phyloP scores from a whole-genome alignment of 2,888 invertebrate genomes.

The Ditula angustiorana region DNA sequence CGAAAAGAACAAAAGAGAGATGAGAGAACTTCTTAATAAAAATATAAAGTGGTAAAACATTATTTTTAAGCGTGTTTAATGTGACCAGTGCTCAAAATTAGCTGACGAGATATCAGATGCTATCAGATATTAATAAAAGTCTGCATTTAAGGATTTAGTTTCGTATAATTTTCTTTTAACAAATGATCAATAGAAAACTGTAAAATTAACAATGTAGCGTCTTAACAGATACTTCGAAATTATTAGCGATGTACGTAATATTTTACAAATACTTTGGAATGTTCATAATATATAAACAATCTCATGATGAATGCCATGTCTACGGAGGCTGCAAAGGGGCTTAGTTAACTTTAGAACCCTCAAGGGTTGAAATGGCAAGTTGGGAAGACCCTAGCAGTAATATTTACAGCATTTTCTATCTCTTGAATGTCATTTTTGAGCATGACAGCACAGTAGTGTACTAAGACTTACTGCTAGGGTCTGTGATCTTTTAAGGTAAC shows the following conservation, averaged over 20 bases:
- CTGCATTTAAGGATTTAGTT: constrained; percentile 80
- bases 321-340: constrained; percentile 1
- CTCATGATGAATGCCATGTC: constrained; percentile 39
- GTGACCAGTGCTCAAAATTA: no score
- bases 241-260: constrained; percentile 84
- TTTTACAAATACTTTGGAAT: constrained; percentile 85
- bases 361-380: neutral
- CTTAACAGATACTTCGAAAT: constrained; percentile 85
- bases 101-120: no score
- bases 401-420: neutral
- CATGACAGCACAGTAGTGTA: constrained; percentile 11
- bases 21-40: no score
- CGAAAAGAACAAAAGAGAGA: no score
- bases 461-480: constrained; percentile 37
- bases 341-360: neutral
- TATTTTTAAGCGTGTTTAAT: no score
- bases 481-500: constrained; percentile 43
- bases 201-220: constrained; percentile 85
- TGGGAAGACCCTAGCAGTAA: neutral
- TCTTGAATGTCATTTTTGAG: neutral
- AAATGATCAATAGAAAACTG: constrained; percentile 86
- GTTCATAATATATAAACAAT: constrained; percentile 70
- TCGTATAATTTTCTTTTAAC: constrained; percentile 86
- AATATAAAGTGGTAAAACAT: no score
- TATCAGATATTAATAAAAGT: constrained; percentile 69